Conservation (phyloP, 2,113 vertebrate species). For the Alexandromys fortis region DNA sequence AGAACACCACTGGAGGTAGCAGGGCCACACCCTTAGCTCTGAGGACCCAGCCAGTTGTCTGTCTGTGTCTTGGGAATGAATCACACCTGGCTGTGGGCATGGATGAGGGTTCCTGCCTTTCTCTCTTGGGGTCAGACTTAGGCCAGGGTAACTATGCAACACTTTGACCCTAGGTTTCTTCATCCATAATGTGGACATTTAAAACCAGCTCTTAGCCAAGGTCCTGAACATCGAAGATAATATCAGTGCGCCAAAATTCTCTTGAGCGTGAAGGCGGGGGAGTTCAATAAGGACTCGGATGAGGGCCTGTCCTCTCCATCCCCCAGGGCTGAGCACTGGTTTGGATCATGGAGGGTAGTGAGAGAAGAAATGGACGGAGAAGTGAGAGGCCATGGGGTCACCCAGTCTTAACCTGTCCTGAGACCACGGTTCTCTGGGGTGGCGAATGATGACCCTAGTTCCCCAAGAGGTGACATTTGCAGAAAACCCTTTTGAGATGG, state of each 20-base stretch:
- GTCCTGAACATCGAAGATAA: background rate
- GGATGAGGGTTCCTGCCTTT: fast-evolving
- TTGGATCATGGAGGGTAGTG: background rate
- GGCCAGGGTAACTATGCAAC: background rate
- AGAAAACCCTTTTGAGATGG: background rate
- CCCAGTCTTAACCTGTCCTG: background rate
- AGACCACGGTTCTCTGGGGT: fast-evolving
- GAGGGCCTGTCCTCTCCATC: background rate
- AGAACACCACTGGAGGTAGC: background rate
- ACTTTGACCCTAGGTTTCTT: background rate
- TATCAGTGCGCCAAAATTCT: background rate
- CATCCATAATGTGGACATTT: background rate
- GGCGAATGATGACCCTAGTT: background rate
- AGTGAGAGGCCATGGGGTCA: background rate
- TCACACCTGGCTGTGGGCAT: fast-evolving
- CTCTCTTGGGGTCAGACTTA: background rate
- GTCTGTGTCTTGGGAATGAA: fast-evolving
- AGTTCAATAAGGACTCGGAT: background rate
- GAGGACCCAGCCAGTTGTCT: background rate
- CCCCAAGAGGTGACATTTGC: fast-evolving
- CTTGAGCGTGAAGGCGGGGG: background rate
- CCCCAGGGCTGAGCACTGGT: background rate
- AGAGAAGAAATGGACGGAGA: too few relatives aligned
- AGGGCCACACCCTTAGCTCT: too few relatives aligned
- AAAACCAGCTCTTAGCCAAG: background rate